phyloP scores from a whole-genome alignment of 2,797 vertebrate species.

The Squalus acanthias region DNA sequence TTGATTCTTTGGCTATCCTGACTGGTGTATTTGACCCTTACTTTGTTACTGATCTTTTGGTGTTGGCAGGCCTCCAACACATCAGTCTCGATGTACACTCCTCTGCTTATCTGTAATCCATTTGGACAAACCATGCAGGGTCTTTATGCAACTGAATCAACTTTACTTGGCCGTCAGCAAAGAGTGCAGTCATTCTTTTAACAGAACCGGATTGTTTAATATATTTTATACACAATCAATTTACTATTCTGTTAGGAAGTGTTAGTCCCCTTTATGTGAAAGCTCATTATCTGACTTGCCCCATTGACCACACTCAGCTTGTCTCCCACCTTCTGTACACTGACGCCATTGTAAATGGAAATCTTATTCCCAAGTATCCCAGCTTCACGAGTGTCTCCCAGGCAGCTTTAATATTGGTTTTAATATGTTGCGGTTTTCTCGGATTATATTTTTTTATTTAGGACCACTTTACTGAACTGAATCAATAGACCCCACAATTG shows the following conservation, averaged over 20 bases:
- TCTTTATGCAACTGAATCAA: conserved; percentile 10
- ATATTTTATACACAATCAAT: not conserved
- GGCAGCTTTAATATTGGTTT: not conserved
- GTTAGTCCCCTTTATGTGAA: not conserved
- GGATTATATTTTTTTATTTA: not conserved
- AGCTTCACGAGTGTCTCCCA: conserved; percentile 1
- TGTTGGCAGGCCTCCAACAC: conserved; percentile 10
- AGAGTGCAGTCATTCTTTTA: not conserved
- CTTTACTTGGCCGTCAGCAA: conserved; percentile 15
- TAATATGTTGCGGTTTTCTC: not conserved
- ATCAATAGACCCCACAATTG: not conserved
- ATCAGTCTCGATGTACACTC: not conserved
- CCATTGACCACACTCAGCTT: not conserved
- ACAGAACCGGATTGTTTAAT: conserved; percentile 20
- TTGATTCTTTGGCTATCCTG: not conserved
- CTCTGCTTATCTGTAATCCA: conserved; percentile 5
- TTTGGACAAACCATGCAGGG: conserved; percentile 11
- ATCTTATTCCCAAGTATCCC: not conserved
- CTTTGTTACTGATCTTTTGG: not conserved
- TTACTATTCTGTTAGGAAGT: not conserved
- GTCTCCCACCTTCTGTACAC: not conserved
- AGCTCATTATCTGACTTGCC: not conserved
- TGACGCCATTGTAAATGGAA: not conserved
- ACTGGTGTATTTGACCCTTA: not conserved
- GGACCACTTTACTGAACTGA: not conserved